These are phyloP conservation scores for Ia io DNA, from an alignment of 2,113 vertebrate species.

Conservation along the genomic window DNA sequence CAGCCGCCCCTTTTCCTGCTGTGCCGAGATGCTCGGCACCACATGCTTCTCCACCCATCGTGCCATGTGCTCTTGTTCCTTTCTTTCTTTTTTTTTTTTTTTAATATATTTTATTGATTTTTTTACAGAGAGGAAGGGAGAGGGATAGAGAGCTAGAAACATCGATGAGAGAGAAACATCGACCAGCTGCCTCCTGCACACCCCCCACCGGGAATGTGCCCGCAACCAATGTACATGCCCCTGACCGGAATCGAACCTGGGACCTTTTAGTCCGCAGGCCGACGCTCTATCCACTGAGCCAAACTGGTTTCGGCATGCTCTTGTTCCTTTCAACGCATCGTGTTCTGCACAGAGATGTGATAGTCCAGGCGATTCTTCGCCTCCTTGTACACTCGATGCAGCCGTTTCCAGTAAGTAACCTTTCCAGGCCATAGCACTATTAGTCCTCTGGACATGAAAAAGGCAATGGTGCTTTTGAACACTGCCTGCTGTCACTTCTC, in stretches of 20 bases:
- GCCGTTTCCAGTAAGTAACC: slow-evolving; percentile 87
- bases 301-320: too few relatives aligned
- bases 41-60: slow-evolving; percentile 91
- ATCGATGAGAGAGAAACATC: too few relatives aligned
- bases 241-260: too few relatives aligned
- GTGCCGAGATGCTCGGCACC: slow-evolving; percentile 89
- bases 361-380: slow-evolving; percentile 94
- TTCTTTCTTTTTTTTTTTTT: slow-evolving; percentile 88
- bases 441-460: slow-evolving; percentile 79
- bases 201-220: too few relatives aligned
- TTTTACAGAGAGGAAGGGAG: too few relatives aligned
- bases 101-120: too few relatives aligned
- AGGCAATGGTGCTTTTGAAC: background rate
- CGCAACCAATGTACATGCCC: too few relatives aligned
- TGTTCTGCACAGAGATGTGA: slow-evolving; percentile 88
- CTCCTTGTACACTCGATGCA: slow-evolving; percentile 88
- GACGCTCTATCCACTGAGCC: too few relatives aligned
- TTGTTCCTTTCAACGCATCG: slow-evolving; percentile 86
- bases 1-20: slow-evolving; percentile 92
- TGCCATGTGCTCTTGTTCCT: slow-evolving; percentile 93
- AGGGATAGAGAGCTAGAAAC: too few relatives aligned
- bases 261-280: too few relatives aligned
- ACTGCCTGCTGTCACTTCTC: background rate
- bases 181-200: too few relatives aligned
- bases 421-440: slow-evolving; percentile 91